Conservation (phyloP, 2,797 vertebrate species). For the Enteromius fasciolatus region DNA sequence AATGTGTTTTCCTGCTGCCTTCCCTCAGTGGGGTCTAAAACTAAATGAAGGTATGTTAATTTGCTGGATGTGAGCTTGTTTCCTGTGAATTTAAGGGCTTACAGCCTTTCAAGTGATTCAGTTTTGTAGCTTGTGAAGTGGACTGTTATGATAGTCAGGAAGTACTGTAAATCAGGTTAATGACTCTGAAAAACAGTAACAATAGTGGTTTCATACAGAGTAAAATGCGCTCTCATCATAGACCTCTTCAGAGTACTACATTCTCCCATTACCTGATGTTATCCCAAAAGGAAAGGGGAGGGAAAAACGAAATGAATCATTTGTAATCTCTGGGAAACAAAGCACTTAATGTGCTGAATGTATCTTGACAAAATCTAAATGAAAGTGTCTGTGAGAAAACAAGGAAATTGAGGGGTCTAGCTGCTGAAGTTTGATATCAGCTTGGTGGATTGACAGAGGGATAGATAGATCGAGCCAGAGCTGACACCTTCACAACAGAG, state of each 20-base stretch:
- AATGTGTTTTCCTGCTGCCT: background rate
- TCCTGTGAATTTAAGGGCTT: background rate
- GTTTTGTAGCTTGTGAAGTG: conserved; percentile 51
- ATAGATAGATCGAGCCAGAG: conserved; percentile 69
- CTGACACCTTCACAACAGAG: conserved; percentile 63
- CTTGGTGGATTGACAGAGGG: conserved; percentile 60
- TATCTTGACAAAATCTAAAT: conserved; percentile 87
- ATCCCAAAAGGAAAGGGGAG: conserved; percentile 54
- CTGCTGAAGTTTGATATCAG: conserved; percentile 58
- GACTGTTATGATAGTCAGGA: conserved; percentile 35
- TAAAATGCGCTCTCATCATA: conserved; percentile 44
- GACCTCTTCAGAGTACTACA: conserved; percentile 42
- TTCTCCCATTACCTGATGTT: conserved; percentile 43
- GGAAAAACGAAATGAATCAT: background rate
- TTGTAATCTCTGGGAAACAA: conserved; percentile 67
- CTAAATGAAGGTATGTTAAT: conserved; percentile 15
- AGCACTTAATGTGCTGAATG: conserved; percentile 70
- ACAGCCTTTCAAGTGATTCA: conserved; percentile 41
- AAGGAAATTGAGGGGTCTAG: conserved; percentile 63
- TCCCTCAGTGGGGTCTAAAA: conserved; percentile 19
- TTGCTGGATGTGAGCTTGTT: background rate
- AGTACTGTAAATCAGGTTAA: conserved; percentile 42
- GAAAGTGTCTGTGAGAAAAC: conserved; percentile 74
- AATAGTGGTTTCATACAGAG: conserved; percentile 34
- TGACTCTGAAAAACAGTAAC: conserved; percentile 37